These are phyloP conservation scores for Drosophila arawakana DNA, from an alignment of 1,140 invertebrate genomes.

Conservation along the genomic window DNA sequence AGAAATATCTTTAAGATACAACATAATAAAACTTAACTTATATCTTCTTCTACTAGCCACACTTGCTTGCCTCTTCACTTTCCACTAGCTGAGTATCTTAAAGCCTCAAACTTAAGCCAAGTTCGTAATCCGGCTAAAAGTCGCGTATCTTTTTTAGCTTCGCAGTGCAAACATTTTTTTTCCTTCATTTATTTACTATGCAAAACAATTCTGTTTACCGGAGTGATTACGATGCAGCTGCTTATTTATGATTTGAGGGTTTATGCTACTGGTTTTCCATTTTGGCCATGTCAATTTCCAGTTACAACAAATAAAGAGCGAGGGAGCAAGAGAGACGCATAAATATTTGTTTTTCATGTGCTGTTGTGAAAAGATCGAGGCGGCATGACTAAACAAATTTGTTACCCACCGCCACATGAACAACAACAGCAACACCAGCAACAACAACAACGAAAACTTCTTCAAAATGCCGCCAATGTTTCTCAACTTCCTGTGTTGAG, in stretches of 20 bases:
- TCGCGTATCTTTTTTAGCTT: neutral
- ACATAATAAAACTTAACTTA: no score
- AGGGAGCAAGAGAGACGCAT: neutral
- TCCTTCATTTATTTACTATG: conserved; percentile 17
- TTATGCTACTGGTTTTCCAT: conserved; percentile 51
- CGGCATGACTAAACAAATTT: conserved; percentile 67
- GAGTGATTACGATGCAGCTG: conserved; percentile 39
- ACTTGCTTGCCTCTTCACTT: no score
- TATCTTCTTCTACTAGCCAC: no score
- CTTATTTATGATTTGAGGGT: conserved; percentile 44
- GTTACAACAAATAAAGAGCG: conserved; percentile 18
- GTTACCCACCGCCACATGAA: conserved; percentile 23
- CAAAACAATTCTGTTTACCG: conserved; percentile 32
- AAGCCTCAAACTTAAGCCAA: no score
- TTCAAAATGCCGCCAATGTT: conserved; percentile 80
- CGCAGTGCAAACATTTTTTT: conserved; percentile 5
- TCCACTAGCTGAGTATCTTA: no score
- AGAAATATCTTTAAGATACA: neutral
- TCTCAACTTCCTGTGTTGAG: conserved; percentile 75
- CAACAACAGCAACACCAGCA: conserved; percentile 23
- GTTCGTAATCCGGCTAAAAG: neutral
- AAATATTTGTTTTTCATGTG: conserved; percentile 73
- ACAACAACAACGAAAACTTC: conserved; percentile 53
- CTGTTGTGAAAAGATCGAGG: conserved; percentile 71
- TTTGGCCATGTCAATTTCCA: conserved; percentile 56